Evolutionary conservation across 1,140 invertebrate species (phyloP).

Genomic region (Apocrypta bakeri): DNA sequence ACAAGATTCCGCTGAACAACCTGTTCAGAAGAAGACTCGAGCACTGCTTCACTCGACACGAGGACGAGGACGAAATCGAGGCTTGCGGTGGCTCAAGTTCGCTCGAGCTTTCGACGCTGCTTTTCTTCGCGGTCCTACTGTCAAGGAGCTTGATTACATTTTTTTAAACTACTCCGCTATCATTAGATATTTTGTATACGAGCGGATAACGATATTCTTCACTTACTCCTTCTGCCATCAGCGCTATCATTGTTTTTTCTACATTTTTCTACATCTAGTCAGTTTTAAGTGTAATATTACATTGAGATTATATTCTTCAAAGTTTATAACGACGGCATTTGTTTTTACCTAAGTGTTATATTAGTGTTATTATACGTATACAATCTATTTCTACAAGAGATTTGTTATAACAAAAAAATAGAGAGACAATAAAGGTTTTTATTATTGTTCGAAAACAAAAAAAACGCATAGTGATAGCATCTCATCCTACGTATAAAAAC

Average conservation of each 20-base stretch:
- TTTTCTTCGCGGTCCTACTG: constrained; percentile 39
- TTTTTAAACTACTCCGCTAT: constrained; percentile 1
- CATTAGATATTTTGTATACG: no score
- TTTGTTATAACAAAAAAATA: no score
- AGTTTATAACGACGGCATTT: constrained; percentile 26
- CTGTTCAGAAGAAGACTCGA: constrained; percentile 80
- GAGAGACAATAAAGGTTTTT: constrained; percentile 19
- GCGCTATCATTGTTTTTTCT: no score
- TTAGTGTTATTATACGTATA: no score
- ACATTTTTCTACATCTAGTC: no score
- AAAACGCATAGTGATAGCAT: not conserved
- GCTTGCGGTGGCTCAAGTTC: constrained; percentile 69
- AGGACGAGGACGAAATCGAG: constrained; percentile 76
- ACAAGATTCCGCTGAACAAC: constrained; percentile 83
- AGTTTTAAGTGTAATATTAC: no score
- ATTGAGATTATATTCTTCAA: no score
- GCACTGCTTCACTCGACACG: constrained; percentile 84
- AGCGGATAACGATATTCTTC: no score
- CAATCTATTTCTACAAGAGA: constrained; percentile 44
- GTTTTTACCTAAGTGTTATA: constrained; percentile 7
- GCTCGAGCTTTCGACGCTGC: constrained; percentile 54
- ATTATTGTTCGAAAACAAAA: constrained; percentile 28
- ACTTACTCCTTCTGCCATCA: no score
- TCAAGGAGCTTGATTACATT: not conserved
- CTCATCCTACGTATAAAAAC: not conserved